Base-by-base conservation (phyloP, 1,140 invertebrate genomes). In the Radopholus similis region DNA sequence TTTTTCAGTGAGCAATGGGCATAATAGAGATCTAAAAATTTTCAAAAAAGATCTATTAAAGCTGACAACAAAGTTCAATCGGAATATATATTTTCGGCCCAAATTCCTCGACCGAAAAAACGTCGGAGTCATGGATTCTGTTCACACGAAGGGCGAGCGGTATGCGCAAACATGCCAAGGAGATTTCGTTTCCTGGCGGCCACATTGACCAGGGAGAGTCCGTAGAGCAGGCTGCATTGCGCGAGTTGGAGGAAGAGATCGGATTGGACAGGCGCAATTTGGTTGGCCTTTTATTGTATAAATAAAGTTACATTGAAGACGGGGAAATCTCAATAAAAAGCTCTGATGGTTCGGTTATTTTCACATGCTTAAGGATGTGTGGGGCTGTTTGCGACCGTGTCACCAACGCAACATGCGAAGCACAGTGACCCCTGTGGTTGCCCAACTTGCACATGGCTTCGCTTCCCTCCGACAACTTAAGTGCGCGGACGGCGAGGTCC, bases 121-220 rank as follows among this genome's bases (percentile, higher is more conserved):
- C n/a, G n/a, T n/a, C n/a, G n/a, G n/a, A n/a, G n/a, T n/a, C 51
- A 32, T 62, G 40, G 23, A 5, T 62, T 47, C 21, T 62, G 11
- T 23, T 62, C n/a, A 62, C 59, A 11, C 59, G 47, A 13, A 62
- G 59, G 49, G 59, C 59, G 11, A 49, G 34, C 40, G 47, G 32
- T 11, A 62, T 62, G 59, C 23, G 9, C 37, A 26, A 62, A 2
- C 59, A 62, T 13, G 59, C 59, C 21, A 62, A 62, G 21, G 59
- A 62, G 47, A 62, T 62, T 51, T 62, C 59, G 28, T 42, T 62
- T 49, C 59, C 59, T 1, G 59, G 59, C 34, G 59, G 59, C 18
- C 40, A 32, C 2, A 28, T 28, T 8, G 59, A 62, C 13, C 21
- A 8, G 34, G 8, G 21, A 2, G 59, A 62, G 18, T 40, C 34